Evolutionary conservation across 2,888 invertebrate species (phyloP).

Genomic region (Caenorhabditis sulstoni): DNA sequence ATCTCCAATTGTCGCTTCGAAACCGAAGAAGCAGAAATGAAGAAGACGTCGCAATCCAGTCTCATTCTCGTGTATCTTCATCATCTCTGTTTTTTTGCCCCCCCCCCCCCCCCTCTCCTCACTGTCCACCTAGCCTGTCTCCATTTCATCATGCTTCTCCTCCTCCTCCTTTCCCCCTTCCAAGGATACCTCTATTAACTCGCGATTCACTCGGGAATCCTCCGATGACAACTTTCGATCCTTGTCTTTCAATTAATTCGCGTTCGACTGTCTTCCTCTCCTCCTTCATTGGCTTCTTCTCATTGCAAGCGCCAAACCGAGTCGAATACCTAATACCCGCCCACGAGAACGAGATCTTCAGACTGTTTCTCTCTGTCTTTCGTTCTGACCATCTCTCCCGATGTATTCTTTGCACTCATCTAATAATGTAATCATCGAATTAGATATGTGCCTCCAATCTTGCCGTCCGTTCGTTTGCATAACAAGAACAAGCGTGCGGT

Average conservation of each 20-base stretch:
- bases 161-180: neutral
- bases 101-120: conserved; percentile 2
- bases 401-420: conserved; percentile 53
- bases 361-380: conserved; percentile 38
- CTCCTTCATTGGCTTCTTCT: conserved; percentile 21
- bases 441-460: conserved; percentile 25
- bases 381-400: neutral
- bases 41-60: conserved; percentile 55
- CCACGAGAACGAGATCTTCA: conserved; percentile 12
- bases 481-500: conserved; percentile 33
- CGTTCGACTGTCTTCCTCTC: conserved; percentile 6
- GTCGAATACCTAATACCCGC: conserved; percentile 20
- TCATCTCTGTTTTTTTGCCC: conserved; percentile 47
- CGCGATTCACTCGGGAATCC: conserved; percentile 50
- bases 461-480: conserved; percentile 44
- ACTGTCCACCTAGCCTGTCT: conserved; percentile 20
- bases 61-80: conserved; percentile 57
- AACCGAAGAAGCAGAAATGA: conserved; percentile 16
- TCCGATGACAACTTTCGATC: conserved; percentile 48
- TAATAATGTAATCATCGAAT: conserved; percentile 56
- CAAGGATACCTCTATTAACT: conserved; percentile 49
- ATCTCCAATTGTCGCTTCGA: conserved; percentile 31
- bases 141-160: conserved; percentile 33
- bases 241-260: conserved; percentile 51
- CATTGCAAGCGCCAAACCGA: conserved; percentile 35